phyloP scores from a whole-genome alignment of 2,113 vertebrate genomes.

The Pelusios castaneus region DNA sequence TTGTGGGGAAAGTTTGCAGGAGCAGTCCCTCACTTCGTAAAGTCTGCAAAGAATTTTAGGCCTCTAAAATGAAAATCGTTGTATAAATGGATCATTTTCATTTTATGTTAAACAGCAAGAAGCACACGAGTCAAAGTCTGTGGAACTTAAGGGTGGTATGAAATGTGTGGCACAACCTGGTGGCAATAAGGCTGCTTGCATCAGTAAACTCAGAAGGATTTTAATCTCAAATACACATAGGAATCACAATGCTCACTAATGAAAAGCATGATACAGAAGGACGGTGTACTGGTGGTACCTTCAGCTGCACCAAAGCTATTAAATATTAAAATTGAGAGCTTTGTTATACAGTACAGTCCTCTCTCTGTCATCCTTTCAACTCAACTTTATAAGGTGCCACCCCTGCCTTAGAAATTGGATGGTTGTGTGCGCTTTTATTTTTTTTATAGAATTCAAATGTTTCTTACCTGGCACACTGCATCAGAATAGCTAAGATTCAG shows the following conservation, averaged over 20 bases:
- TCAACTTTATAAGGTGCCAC: constrained; percentile 63
- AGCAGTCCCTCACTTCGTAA: constrained; percentile 46
- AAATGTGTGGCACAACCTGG: constrained; percentile 40
- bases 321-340: constrained; percentile 61
- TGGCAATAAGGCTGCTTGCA: constrained; percentile 30
- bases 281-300: not conserved
- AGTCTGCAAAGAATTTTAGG: constrained; percentile 50
- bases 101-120: constrained; percentile 32
- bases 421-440: accelerated
- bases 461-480: constrained; percentile 23
- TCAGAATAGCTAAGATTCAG: constrained; percentile 49
- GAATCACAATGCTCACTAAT: constrained; percentile 54
- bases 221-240: constrained; percentile 53
- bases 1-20: not conserved
- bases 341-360: constrained; percentile 54
- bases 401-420: constrained; percentile 11
- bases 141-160: constrained; percentile 48
- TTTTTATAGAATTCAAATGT: constrained; percentile 37
- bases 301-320: constrained; percentile 59
- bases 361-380: constrained; percentile 60
- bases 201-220: constrained; percentile 55
- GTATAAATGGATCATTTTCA: constrained; percentile 40
- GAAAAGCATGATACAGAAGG: constrained; percentile 47
- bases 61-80: not conserved
- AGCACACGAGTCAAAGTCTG: constrained; percentile 62